phyloP scores from a whole-genome alignment of 2,888 invertebrate genomes.

The Amphipoea oculea region DNA sequence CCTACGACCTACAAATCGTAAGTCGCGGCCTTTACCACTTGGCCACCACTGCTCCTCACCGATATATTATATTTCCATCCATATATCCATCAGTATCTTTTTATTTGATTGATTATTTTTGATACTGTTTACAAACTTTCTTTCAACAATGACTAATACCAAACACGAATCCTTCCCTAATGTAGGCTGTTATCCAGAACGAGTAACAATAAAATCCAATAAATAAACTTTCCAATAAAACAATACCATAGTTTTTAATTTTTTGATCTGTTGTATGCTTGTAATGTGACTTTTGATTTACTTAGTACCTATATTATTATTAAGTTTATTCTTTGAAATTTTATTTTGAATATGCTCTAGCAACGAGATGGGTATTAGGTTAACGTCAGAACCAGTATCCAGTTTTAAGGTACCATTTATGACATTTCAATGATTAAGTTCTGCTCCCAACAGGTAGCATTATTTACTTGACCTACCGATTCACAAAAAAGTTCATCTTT shows the following conservation, averaged over 20 bases:
- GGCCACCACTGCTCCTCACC: no score
- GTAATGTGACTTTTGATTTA: not conserved
- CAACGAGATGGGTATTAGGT: not conserved
- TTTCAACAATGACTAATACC: no score
- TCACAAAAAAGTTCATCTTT: no score
- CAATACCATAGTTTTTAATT: not conserved
- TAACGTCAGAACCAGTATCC: constrained; percentile 8
- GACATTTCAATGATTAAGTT: not conserved
- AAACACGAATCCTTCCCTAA: no score
- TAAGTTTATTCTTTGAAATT: not conserved
- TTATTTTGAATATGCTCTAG: constrained; percentile 5
- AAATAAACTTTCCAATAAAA: constrained; percentile 12
- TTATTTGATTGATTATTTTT: no score
- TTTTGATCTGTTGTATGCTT: not conserved
- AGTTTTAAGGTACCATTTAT: not conserved
- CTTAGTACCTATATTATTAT: not conserved
- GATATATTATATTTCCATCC: no score
- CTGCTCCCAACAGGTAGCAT: not conserved
- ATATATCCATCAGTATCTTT: no score
- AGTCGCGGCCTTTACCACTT: no score
- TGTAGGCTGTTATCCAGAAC: no score
- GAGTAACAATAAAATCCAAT: no score
- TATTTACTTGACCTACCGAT: not conserved
- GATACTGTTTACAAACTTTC: no score
- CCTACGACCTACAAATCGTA: no score